Evolutionary conservation across 2,113 vertebrate genomes (phyloP).

Genomic region (Paracanthobrama guichenoti): DNA sequence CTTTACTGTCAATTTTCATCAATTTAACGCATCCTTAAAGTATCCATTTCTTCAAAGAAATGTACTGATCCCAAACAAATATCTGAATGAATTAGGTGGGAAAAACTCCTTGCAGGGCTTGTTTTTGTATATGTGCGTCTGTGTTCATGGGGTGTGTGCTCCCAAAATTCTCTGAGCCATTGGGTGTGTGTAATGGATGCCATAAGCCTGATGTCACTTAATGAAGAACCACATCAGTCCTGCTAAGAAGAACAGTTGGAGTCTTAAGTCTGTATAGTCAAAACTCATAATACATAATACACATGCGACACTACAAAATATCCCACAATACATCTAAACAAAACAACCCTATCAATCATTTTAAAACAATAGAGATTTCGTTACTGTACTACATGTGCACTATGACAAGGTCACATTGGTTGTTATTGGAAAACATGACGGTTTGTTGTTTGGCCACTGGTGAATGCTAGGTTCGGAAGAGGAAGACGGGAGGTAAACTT

Average conservation of each 20-base stretch:
- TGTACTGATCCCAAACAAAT: neutral
- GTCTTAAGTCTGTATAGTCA: neutral
- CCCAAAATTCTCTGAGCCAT: neutral
- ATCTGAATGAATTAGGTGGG: neutral
- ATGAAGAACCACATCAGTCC: neutral
- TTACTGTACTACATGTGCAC: neutral
- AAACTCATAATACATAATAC: neutral
- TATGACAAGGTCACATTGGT: neutral
- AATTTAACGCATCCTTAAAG: neutral
- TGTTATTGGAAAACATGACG: neutral
- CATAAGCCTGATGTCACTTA: conserved; percentile 9
- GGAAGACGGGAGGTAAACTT: conserved; percentile 66
- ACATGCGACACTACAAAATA: neutral
- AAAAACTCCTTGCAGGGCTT: neutral
- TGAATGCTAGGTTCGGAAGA: conserved; percentile 60
- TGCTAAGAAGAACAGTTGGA: neutral
- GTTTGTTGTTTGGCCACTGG: conserved; percentile 6
- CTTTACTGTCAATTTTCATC: neutral
- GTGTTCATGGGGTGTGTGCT: neutral
- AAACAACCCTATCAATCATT: neutral
- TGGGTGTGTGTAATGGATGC: conserved; percentile 4
- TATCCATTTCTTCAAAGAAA: neutral
- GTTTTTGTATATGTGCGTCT: conserved; percentile 17
- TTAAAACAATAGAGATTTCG: neutral
- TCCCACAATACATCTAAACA: neutral